Conservation (phyloP, 2,888 invertebrate genomes). For the Iphiclides podalirius region DNA sequence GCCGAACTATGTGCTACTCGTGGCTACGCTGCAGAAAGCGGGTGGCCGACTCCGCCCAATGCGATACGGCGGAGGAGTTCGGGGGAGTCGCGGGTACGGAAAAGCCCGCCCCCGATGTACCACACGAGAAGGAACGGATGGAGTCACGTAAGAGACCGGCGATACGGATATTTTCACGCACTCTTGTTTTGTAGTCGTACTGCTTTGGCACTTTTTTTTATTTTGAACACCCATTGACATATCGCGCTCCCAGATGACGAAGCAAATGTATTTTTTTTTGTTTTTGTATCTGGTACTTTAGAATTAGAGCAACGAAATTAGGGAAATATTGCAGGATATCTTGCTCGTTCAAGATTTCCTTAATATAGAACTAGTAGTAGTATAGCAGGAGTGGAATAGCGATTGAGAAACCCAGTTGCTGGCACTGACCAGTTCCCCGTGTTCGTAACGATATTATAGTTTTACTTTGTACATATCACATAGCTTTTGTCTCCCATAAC, state of each 20-base stretch:
- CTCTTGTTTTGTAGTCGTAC: constrained; percentile 43
- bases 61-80: constrained; percentile 53
- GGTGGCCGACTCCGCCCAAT: constrained; percentile 58
- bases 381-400: too few species aligned
- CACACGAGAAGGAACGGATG: constrained; percentile 41
- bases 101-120: constrained; percentile 34
- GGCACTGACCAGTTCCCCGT: too few species aligned
- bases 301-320: too few species aligned
- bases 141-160: constrained; percentile 60
- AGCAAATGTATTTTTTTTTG: constrained; percentile 4
- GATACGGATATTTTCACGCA: constrained; percentile 34
- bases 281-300: constrained; percentile 26
- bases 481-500: too few species aligned
- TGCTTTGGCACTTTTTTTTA: constrained; percentile 27
- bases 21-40: constrained; percentile 68
- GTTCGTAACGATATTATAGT: too few species aligned
- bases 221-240: constrained; percentile 11
- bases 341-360: too few species aligned
- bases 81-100: constrained; percentile 38
- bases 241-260: constrained; percentile 25
- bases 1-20: constrained; percentile 69
- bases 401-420: too few species aligned
- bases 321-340: too few species aligned
- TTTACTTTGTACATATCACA: too few species aligned
- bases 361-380: too few species aligned